A percentile compares a stretch with the other conserved stretches of the same genome.
These are phyloP conservation scores for Apeira syringaria DNA, from an alignment of 2,888 invertebrate genomes.

Conservation along the genomic window DNA sequence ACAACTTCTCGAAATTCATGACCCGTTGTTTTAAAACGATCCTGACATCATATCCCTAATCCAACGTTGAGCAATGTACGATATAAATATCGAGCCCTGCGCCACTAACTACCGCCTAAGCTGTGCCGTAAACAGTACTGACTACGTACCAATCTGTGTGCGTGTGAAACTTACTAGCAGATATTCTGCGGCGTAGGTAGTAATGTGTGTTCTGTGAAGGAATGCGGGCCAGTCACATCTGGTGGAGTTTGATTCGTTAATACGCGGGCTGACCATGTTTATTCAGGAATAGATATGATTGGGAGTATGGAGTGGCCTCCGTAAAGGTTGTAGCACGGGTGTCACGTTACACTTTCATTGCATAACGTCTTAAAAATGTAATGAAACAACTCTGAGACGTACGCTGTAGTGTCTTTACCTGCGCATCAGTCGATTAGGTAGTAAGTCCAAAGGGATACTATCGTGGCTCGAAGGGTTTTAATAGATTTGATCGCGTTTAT, in stretches of 20 bases:
- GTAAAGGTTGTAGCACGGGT: conserved; percentile 10
- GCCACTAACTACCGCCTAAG: conserved; percentile 3
- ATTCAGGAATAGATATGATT: conserved; percentile 24
- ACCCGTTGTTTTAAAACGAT: conserved; percentile 10
- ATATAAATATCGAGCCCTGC: conserved; percentile 48
- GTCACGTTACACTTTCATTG: conserved; percentile 12
- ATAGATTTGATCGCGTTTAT: too few species aligned
- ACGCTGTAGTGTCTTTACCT: too few species aligned
- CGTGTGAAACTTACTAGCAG: conserved; percentile 15
- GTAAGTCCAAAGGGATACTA: too few species aligned
- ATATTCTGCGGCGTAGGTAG: conserved; percentile 4
- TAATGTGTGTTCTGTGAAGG: conserved; percentile 10
- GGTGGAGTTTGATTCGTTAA: conserved; percentile 27
- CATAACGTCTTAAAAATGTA: too few species aligned
- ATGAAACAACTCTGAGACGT: too few species aligned
- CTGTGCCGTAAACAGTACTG: neutral
- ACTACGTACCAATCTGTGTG: neutral
- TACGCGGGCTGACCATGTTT: conserved; percentile 16
- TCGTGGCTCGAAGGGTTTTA: too few species aligned
- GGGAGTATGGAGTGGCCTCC: conserved; percentile 7
- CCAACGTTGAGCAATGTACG: conserved; percentile 20
- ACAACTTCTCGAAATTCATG: conserved; percentile 18
- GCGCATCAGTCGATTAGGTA: too few species aligned
- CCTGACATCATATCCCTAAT: conserved; percentile 43
- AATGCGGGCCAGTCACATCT: conserved; percentile 32